Evolutionary conservation across 2,797 vertebrate species (phyloP), one percentile per base, ranked within the genome.

Genomic region (Coendou prehensilis): DNA sequence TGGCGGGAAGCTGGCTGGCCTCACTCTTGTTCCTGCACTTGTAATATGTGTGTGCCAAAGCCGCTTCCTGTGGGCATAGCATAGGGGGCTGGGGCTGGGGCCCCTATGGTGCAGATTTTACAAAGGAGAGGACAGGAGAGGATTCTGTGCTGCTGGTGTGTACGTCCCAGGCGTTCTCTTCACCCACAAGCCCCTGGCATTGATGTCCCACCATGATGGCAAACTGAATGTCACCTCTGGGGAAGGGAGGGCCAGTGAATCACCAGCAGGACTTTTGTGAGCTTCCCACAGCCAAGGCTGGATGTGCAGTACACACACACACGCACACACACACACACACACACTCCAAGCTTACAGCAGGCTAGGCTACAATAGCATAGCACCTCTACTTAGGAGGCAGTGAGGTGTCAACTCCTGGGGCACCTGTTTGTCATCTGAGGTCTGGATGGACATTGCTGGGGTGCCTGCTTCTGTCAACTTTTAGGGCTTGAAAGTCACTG

Each of bases 241-340:
- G 23, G 15, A n/a, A 2, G 28, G 52, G 47, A 17, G 57, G 80
- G 6, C n/a, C 22, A 1, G 20, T 33, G 90, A 75, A 87, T 91
- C 91, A 71, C 80, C 41, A 41, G 54, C 69, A n/a, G 54, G 54
- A 50, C 37, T 33, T 56, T 9, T 71, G 37, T 79, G 83, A 26
- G 7, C 61, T 54, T 87, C 11, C 13, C 52, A 63, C 28, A 59
- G 47, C 15, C 37, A 3, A 73, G 30, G 61, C 28, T 59, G 7
- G 71, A 17, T 0, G 33, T n/a, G 57, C 41, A 18, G 4, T 3
- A 1, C 45, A 10, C 8, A 1, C 28, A 20, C 17, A 6, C 14
- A 3, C 14, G 20, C 0, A 0, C 4, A 1, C 17, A 6, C 13
- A 1, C 30, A 8, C 14, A 8, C 30, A 1, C 13, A 20, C 0